Evolutionary conservation across 2,113 vertebrate genomes (phyloP).

Genomic region (Furnarius figulus): DNA sequence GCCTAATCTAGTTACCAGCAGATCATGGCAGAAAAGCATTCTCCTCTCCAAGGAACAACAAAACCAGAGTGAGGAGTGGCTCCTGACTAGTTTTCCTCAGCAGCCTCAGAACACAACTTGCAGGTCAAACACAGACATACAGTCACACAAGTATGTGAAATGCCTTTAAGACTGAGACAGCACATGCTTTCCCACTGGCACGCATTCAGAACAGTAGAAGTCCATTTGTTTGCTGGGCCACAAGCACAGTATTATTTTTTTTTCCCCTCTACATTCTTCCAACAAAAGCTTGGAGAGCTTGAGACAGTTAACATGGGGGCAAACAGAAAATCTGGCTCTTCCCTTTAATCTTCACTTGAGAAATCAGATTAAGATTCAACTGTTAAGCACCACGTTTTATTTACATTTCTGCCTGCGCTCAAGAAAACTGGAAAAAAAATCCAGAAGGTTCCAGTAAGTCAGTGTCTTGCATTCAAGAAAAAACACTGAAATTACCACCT

Average conservation of each 20-base stretch:
- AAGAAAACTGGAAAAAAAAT: not conserved
- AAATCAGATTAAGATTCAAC: conserved; percentile 34
- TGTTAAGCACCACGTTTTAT: not conserved
- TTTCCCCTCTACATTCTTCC: not conserved
- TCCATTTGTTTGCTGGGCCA: not conserved
- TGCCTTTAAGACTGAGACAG: not conserved
- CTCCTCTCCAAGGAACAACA: not conserved
- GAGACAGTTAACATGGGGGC: not conserved
- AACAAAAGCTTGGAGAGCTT: not conserved
- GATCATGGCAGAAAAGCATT: conserved; percentile 22
- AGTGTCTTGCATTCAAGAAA: not conserved
- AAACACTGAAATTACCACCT: not conserved
- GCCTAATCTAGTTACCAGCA: conserved; percentile 25
- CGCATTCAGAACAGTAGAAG: rapidly evolving
- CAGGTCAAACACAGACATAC: not conserved
- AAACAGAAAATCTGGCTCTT: conserved; percentile 17
- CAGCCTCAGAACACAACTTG: not conserved
- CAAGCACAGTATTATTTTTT: not conserved
- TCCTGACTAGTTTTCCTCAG: not conserved
- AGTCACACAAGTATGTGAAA: not conserved
- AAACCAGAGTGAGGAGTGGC: rapidly evolving
- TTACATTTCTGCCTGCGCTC: not conserved
- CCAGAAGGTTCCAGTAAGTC: not conserved
- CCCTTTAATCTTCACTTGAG: conserved; percentile 14
- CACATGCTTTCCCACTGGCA: not conserved